phyloP scores from a whole-genome alignment of 2,797 vertebrate genomes.

The Adrianichthys oophorus region DNA sequence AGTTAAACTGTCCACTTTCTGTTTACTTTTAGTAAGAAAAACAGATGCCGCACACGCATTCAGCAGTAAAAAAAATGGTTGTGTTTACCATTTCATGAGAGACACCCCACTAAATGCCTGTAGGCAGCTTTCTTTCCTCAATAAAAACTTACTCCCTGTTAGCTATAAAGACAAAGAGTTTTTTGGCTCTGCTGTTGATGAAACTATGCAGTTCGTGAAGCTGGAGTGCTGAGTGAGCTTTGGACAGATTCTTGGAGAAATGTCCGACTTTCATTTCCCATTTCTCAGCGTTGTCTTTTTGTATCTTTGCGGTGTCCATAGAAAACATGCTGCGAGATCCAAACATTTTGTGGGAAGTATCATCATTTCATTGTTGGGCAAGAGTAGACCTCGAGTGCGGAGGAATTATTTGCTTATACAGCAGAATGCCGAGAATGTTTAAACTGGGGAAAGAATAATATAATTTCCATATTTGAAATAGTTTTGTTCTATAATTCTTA shows the following conservation, averaged over 20 bases:
- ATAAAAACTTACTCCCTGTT: conserved; percentile 4
- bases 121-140: conserved; percentile 2
- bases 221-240: conserved; percentile 43
- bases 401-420: conserved; percentile 24
- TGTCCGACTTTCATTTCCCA: conserved; percentile 53
- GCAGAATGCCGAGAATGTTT: conserved; percentile 32
- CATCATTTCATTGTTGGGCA: conserved; percentile 37
- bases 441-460: conserved; percentile 9
- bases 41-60: conserved; percentile 17
- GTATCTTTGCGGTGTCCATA: conserved; percentile 50
- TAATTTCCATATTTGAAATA: conserved; percentile 11
- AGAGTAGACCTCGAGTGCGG: conserved; percentile 15
- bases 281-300: conserved; percentile 54
- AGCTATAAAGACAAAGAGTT: conserved; percentile 18
- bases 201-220: conserved; percentile 33
- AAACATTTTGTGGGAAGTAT: conserved; percentile 57
- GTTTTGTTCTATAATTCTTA: conserved; percentile 9
- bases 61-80: neutral
- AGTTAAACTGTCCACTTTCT: neutral
- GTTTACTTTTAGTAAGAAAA: conserved; percentile 25
- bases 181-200: conserved; percentile 27
- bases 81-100: conserved; percentile 10
- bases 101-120: conserved; percentile 20
- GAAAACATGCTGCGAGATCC: conserved; percentile 53
- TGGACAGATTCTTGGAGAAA: conserved; percentile 60